Evolutionary conservation across 2,113 vertebrate species (phyloP).

Genomic region (zebrafish (Danio rerio)): GRCz12tu NC_133180.1:15377001-15377500

Average conservation of each 20-base stretch:
- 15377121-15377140: not conserved
- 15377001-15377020: no score
- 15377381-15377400: conserved; percentile 45
- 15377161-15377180: not conserved
- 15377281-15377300: conserved; percentile 12
- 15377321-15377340: not conserved
- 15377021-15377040: not conserved
- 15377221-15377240: conserved; percentile 49
- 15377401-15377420: conserved; percentile 52
- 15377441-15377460: conserved; percentile 12
- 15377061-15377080: not conserved
- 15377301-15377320: conserved; percentile 25
- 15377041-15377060: not conserved
- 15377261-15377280: conserved; percentile 38
- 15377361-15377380: conserved; percentile 30
- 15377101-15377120: not conserved
- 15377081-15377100: not conserved
- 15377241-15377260: conserved; percentile 53
- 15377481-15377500: conserved; percentile 24
- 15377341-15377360: conserved; percentile 10
- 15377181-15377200: conserved; percentile 29
- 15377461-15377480: conserved; percentile 22
- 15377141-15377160: not conserved
- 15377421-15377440: conserved; percentile 16
- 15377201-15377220: conserved; percentile 19